These are phyloP conservation scores for Arion vulgaris DNA, from an alignment of 1,140 invertebrate species.

Conservation along the genomic window DNA sequence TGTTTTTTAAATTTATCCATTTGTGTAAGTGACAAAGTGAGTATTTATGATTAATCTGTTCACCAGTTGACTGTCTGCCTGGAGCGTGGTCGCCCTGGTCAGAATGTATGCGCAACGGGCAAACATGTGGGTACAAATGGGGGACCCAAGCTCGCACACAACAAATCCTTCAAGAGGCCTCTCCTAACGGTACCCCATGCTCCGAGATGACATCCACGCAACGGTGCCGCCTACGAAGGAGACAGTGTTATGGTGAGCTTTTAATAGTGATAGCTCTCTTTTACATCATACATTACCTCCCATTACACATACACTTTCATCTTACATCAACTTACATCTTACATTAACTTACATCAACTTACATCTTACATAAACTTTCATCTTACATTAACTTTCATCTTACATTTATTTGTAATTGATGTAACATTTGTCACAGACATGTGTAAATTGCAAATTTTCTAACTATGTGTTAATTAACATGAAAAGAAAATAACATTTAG, in stretches of 20 bases:
- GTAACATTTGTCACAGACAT: neutral
- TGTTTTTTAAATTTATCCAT: too few species aligned
- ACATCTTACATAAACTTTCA: too few species aligned
- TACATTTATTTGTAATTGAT: neutral
- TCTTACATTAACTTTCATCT: too few species aligned
- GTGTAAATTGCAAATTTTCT: neutral
- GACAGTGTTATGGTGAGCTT: constrained; percentile 51
- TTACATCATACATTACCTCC: neutral
- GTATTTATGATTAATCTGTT: too few species aligned
- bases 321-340: too few species aligned
- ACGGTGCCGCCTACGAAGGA: constrained; percentile 47
- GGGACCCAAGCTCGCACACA: constrained; percentile 55
- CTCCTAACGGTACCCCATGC: constrained; percentile 53
- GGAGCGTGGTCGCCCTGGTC: constrained; percentile 64
- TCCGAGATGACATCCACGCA: constrained; percentile 39
- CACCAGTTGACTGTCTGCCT: constrained; percentile 66
- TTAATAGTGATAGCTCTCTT: too few species aligned
- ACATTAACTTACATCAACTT: neutral
- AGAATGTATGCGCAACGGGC: constrained; percentile 58
- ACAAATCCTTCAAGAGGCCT: constrained; percentile 54
- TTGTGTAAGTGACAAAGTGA: too few species aligned
- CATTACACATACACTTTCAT: too few species aligned
- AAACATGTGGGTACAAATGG: constrained; percentile 66
- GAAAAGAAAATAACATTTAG: neutral
- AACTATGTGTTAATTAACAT: neutral